Base-by-base conservation (phyloP, 2,888 invertebrate genomes). In the Thumatha senex region DNA sequence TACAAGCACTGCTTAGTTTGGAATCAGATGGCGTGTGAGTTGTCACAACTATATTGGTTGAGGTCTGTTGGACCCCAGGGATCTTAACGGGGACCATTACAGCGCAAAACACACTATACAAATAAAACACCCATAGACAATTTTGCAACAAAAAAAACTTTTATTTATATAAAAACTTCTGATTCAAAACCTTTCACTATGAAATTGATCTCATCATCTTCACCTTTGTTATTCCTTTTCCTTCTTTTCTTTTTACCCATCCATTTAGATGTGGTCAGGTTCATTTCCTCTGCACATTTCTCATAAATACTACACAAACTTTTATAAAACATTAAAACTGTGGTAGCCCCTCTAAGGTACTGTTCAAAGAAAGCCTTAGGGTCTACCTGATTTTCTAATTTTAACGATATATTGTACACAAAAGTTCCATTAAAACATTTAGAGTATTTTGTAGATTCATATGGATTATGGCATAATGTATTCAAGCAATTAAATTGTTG, bases 361-460 rank as follows among this genome's bases (percentile, higher is more conserved):
- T 92, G 80, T 31, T 89, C 80, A 1, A 95, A 73, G 71, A 94
- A 95, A 36, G 69, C 72, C 24, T 85, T 78, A 0, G 94, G 82
- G 66, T 94, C 90, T 0, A 74, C 56, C 15, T 95, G 92, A 56
- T 87, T 91, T 54, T 92, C 93, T 42, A 96, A 88, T 80, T 94
- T 93, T 29, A 84, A 80, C 51, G 94, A 94, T 24, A 95, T 82
- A 84, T 96, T 96, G 68, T 96, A 96, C 0, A 95, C 76, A 79
- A 96, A 94, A 0, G 96, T 95, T 0, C 96, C 96, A 80, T 96
- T 95, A 62, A 93, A 96, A 56, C 93, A 88, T 66, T 93, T 93
- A n/a, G 93, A 92, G 70, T 95, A 92, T 34, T 89, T 82, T 36
- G 93, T 92, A 58, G 86, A 80, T 33, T 88, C 73, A 70, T 93